Evolutionary conservation across 2,797 vertebrate genomes (phyloP), one percentile per base, ranked within the genome.

Genomic region (Pipistrellus pygmaeus): DNA sequence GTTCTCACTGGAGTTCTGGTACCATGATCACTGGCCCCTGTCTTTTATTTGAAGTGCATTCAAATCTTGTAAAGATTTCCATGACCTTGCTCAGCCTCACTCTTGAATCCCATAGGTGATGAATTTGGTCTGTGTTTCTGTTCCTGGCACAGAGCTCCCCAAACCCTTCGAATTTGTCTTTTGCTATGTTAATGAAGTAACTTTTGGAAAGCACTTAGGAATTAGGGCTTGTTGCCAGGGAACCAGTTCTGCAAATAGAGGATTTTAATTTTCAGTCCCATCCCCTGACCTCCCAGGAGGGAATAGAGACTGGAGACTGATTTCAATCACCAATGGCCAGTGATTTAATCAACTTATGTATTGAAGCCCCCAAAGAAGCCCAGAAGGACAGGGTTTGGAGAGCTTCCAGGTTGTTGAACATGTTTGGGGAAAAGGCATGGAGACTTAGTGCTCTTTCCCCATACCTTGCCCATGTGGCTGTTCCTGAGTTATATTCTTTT

Each of bases 11-110:
- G 71, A n/a, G 17, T 38, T 87, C 83, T 18, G 25, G 27, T 32
- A 0, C 32, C 25, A 2, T 30, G 68, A 46, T n/a, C 6, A 0
- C 13, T 30, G 35, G 12, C 9, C 4, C 41, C 75, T n/a, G 14
- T 12, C 27, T 1, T 11, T n/a, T 1, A 7, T n/a, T 44, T 38
- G 12, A 2, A n/a, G 21, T 11, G 2, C 25, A 23, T 25, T 2
- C 25, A 53, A 23, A 46, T 32, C n/a, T 25, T 8, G 0, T 46
- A 14, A 88, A 25, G 32, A 55, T 44, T 38, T 27, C 30, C 15
- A 5, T 10, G 10, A 11, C 20, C 32, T n/a, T 35, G 15, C 41
- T 80, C 6, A 7, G 11, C 15, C 30, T 64, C 53, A 83, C 1
- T 25, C 11, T 51, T 17, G 5, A 92, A 17, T 64, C 53, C 12